Percentiles rank a stretch among this genome's conserved stretches.
Conservation (phyloP, 2,888 invertebrate species). For the Eupithecia subfuscata region DNA sequence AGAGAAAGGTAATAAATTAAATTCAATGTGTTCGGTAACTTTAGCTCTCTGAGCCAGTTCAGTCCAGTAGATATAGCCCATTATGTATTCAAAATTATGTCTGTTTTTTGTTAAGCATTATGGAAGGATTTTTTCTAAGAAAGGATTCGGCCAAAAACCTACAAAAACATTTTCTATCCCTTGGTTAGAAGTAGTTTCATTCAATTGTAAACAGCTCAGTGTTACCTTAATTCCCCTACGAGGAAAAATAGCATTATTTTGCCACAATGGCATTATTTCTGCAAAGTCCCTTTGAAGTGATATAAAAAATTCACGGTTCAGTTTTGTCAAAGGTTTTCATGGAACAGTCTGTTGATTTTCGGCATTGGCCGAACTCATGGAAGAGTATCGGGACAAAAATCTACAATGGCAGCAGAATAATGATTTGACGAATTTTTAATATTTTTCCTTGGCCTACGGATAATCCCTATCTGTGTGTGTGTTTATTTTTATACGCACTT, state of each 20-base stretch:
- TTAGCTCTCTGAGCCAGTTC: background rate
- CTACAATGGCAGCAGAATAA: background rate
- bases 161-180: background rate
- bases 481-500: background rate
- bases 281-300: slow-evolving; percentile 15
- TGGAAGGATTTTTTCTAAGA: background rate
- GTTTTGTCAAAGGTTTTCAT: background rate
- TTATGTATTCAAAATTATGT: background rate
- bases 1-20: background rate
- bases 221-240: background rate
- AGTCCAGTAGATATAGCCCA: background rate
- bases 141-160: background rate
- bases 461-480: background rate
- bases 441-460: background rate
- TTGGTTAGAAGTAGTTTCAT: background rate
- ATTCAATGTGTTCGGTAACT: background rate
- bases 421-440: background rate
- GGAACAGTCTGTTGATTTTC: background rate
- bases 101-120: background rate
- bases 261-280: slow-evolving; percentile 2
- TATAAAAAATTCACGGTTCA: slow-evolving; percentile 34
- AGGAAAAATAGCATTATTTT: slow-evolving; percentile 2
- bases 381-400: background rate
- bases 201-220: slow-evolving; percentile 6
- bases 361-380: background rate